phyloP scores from a whole-genome alignment of 2,888 invertebrate genomes.

The Chrysolina oricalcia region DNA sequence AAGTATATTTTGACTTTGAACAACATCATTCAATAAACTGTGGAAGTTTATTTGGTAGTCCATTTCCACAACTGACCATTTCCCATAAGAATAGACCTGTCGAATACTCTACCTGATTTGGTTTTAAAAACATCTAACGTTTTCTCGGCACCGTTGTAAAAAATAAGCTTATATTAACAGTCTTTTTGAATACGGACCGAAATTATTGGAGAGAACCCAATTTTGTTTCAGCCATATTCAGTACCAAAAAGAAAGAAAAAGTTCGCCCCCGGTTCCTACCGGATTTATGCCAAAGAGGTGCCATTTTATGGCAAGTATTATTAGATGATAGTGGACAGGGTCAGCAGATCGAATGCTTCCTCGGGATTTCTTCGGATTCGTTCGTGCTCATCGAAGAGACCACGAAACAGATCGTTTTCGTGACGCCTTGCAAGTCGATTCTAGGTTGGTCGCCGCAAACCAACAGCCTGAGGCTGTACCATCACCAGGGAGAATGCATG shows the following conservation, averaged over 20 bases:
- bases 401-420: constrained; percentile 88
- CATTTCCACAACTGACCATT: neutral
- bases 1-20: too few species aligned
- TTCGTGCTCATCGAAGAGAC: constrained; percentile 90
- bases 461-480: constrained; percentile 85
- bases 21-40: too few species aligned
- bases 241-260: constrained; percentile 84
- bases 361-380: constrained; percentile 89
- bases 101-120: constrained; percentile 1
- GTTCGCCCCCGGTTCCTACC: constrained; percentile 82
- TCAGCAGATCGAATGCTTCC: constrained; percentile 67
- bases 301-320: constrained; percentile 88
- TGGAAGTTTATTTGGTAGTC: too few species aligned
- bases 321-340: constrained; percentile 81
- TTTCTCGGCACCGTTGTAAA: constrained; percentile 21
- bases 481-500: constrained; percentile 95
- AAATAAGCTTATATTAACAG: constrained; percentile 15
- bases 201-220: neutral
- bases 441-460: constrained; percentile 78
- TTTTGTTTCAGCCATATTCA: constrained; percentile 74
- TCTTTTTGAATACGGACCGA: neutral
- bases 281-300: constrained; percentile 83
- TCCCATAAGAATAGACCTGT: constrained; percentile 4
- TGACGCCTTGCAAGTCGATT: constrained; percentile 87
- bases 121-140: neutral